Base-by-base conservation (phyloP, 2,797 vertebrate genomes). In the Acestrorhynchus altus region DNA sequence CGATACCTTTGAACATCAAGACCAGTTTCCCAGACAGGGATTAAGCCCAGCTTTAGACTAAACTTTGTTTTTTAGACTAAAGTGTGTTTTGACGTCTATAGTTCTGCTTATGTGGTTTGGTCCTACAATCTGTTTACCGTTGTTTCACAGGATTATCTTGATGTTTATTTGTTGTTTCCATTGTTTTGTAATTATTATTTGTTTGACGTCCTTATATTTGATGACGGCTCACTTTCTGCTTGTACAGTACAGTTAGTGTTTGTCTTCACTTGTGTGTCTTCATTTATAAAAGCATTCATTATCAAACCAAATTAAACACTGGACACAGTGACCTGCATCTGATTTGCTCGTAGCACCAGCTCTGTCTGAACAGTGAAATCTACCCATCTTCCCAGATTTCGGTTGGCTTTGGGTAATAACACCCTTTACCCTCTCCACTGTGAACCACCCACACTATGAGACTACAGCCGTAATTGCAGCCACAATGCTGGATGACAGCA, bases 401-500 rank as follows among this genome's bases (percentile, higher is more conserved):
- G 22, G 54, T 44, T 24, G 51, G 69, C 42, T 72, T 40, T 52
- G 52, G 47, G 39, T 72, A 80, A 72, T 66, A 51, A 72, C 49
- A 73, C 65, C 46, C 67, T 72, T 72, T 60, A 64, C 31, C 28
- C 54, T 52, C 66, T 72, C 24, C 65, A 60, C 68, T 61, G 63
- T 63, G 61, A 69, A 70, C 77, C 52, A 46, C 73, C 51, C 77
- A 73, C 69, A 49, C 56, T 57, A 78, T 49, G 72, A 42, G 42
- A 35, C 51, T 67, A 57, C 46, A 65, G 59, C 70, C 70, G 73
- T 78, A 78, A 73, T 73, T 73, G 54, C 77, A 73, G 12, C 70
- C 65, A 80, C 78, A 80, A 80, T 70, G 75, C 68, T 64, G 35
- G 47, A 75, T 63, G 65, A 69, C 65, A 64, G 39, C 57, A 75